Base-by-base conservation (phyloP, 2,113 vertebrate genomes). In the Lontra canadensis region DNA sequence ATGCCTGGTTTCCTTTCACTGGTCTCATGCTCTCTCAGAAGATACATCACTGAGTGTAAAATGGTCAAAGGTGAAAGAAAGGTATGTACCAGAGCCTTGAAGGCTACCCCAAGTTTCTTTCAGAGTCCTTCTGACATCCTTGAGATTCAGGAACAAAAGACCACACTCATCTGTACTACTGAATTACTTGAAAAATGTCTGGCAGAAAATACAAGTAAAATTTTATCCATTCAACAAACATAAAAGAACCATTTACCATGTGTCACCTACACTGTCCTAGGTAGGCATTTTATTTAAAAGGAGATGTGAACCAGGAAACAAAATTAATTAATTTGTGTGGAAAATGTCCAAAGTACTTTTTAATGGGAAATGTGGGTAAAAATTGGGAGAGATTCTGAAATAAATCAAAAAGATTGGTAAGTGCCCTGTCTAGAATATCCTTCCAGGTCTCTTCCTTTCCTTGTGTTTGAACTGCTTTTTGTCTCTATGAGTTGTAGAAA, bases 31-130 rank as follows among this genome's bases (percentile, higher is more conserved):
- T 93, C 7, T 57, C 65, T 93, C 49, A 57, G 7, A 42, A 76
- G 49, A 52, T 21, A 18, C 18, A 44, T 20, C 29, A 17, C n/a
- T 63, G 13, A 29, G 7, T 76, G 3, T 84, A 34, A 91, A 90
- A 95, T 78, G 25, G 78, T 52, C 34, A 86, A 86, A 92, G 39
- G n/a, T n/a, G 31, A 85, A 49, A 92, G 86, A 83, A 95, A 94
- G 47, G 11, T 23, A 18, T 12, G 15, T 29, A 74, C 11, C 5
- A 61, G 82, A 88, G 52, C 4, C 39, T 57, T 42, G 13, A 81
- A 57, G 57, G 2, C n/a, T 81, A 9, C 42, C 76, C 39, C 80
- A 26, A 49, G 57, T 73, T 94, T 61, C 88, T 78, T 93, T 79
- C 85, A 81, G 13, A 84, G 86, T 89, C 39, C 71, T 57, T 87